Base-by-base conservation (phyloP, 1,140 invertebrate genomes). In the Pseudomyrmex pallidus region DNA sequence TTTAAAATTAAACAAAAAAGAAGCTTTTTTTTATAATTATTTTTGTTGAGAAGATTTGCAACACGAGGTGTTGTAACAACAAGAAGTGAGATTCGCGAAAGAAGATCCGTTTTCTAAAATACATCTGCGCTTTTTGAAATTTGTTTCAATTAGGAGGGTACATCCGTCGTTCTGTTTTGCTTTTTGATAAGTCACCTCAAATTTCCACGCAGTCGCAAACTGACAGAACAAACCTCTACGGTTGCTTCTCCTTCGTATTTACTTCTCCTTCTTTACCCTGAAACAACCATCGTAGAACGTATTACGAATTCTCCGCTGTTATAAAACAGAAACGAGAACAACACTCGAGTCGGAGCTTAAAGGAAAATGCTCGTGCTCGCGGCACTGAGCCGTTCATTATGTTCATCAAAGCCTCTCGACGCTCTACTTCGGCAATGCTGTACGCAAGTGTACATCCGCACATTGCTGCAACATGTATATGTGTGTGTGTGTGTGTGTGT, bases 351-450 rank as follows among this genome's bases (percentile, higher is more conserved):
- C 5, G 0, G 22, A 77, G 73, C 61, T 83, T 83, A 77, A 66
- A 83, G 74, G 82, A 83, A 83, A 83, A 78, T 22, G 74, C 73
- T 83, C 73, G 61, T 57, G 63, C 73, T 83, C 52, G 62, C 52
- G 72, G 73, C 13, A 82, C 66, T 48, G 68, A 63, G 68, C 63
- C 68, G 64, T 54, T 82, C 67, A 76, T 83, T 83, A 83, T 64
- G 62, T 73, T 64, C 54, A 57, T 74, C 66, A 62, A 86, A 80
- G 64, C 20, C 57, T 67, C 85, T 84, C 84, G 25, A 72, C 50
- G 73, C 48, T 73, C 44, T 15, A 85, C 54, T 57, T 57, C 22
- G 44, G 44, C 54, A 44, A 59, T 78, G n/a, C 48, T n/a, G 62
- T 66, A 83, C 73, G 68, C 70, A 70, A 17, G 15, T 80, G 57